Base-by-base conservation (phyloP, 2,888 invertebrate genomes). In the Zhuqinia jingwanae region DNA sequence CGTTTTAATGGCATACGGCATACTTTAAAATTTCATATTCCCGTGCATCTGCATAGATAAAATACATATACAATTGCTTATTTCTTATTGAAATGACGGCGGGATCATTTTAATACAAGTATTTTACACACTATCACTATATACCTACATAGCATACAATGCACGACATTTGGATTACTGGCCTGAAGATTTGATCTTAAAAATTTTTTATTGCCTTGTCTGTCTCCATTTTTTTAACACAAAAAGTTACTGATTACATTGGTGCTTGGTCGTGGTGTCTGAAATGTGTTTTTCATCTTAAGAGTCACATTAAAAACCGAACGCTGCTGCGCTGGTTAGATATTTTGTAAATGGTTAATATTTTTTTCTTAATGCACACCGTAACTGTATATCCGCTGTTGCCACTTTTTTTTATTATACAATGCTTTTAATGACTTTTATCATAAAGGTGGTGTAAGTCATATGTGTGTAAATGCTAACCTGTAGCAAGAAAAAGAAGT, bases 171-270 rank as follows among this genome's bases (percentile, higher is more conserved):
- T n/a, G n/a, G n/a, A n/a, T n/a, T n/a, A n/a, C n/a, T 73, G 15
- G 27, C 50, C 73, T 50, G 22, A 65, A 89, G 89, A 89, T 73
- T 84, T 88, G 78, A 89, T 89, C 89, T 89, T 70, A 53, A 76
- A 0, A 75, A 84, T 47, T 76, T 87, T 89, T 89, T 89, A 89
- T 89, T 87, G 80, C 89, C 82, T 85, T 82, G 83, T 77, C 68
- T 68, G 73, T 53, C 60, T 63, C 60, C 75, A 27, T 68, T 70
- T 65, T n/a, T n/a, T 17, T 36, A 50, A 78, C 47, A 63, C 76
- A 22, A 36, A 58, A 1, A 76, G 63, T 10, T 63, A 27, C 13
- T 27, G 25, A 27, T 63, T 60, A 15, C 2, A 22, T 10, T 15
- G 50, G 10, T 50, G 50, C n/a, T 50, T 50, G n/a, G 30, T 30